These are phyloP conservation scores for Stictocephala bisonia DNA, from an alignment of 2,888 invertebrate genomes.

Conservation along the genomic window DNA sequence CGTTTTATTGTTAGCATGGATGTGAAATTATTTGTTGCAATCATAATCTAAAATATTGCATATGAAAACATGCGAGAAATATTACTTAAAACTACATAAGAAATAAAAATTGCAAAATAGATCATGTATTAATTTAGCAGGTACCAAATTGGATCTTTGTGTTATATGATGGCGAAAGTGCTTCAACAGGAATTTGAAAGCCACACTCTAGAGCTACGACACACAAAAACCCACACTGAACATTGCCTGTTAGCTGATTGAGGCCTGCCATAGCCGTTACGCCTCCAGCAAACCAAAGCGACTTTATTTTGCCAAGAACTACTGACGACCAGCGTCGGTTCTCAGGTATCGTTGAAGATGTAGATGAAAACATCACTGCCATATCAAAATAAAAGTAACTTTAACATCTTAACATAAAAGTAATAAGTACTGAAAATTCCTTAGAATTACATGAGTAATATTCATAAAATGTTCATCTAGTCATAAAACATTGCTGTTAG, in stretches of 20 bases:
- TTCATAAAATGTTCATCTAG: neutral
- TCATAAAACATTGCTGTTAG: no score
- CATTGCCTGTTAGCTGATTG: conserved; percentile 84
- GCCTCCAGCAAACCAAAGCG: conserved; percentile 75
- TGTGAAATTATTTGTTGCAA: no score
- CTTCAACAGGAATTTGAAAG: no score
- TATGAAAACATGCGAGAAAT: no score
- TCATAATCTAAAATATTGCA: no score
- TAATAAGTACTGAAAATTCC: neutral
- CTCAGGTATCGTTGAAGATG: conserved; percentile 67
- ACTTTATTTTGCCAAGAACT: conserved; percentile 89
- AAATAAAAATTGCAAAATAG: no score
- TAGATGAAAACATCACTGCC: conserved; percentile 62
- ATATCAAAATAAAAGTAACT: conserved; percentile 20
- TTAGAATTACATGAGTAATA: no score
- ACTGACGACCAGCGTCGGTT: conserved; percentile 77
- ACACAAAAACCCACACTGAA: conserved; percentile 51
- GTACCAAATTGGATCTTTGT: no score
- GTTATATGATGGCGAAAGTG: no score
- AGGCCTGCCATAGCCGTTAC: conserved; percentile 69
- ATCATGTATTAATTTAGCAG: no score
- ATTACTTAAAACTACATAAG: no score
- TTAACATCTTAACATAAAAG: neutral
- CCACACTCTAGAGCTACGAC: conserved; percentile 18
- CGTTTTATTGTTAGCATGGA: no score